These are phyloP conservation scores for Phrynocephalus guinanensis DNA, from an alignment of 2,797 vertebrate species.

Conservation along the genomic window DNA sequence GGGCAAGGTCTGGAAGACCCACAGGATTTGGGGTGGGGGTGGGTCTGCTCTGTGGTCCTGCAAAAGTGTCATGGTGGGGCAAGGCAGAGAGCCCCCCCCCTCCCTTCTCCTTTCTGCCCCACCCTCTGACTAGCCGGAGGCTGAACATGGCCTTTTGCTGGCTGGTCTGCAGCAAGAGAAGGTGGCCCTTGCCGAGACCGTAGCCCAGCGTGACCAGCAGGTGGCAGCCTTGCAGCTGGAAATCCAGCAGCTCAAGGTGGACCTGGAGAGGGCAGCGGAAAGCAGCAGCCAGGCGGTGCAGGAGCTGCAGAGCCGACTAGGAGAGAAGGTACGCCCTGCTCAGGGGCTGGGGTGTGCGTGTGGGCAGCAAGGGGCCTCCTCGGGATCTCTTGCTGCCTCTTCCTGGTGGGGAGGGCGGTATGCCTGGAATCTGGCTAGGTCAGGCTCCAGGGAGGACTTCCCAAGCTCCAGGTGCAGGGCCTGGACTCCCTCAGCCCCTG, in stretches of 20 bases:
- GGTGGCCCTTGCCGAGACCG: conserved; percentile 71
- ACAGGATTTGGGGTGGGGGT: background rate
- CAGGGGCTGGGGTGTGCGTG: background rate
- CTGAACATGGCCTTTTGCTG: conserved; percentile 77
- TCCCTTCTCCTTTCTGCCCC: too few species aligned
- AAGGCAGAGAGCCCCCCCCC: too few species aligned
- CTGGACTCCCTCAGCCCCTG: too few species aligned
- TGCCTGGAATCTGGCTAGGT: too few species aligned
- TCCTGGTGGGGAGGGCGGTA: too few species aligned
- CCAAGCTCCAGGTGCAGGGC: too few species aligned
- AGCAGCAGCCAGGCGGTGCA: conserved; percentile 73
- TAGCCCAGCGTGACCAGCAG: conserved; percentile 77
- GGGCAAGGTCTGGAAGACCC: too few species aligned
- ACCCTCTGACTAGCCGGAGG: conserved; percentile 74
- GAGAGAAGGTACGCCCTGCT: conserved; percentile 80
- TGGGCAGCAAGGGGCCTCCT: too few species aligned
- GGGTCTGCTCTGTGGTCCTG: too few species aligned
- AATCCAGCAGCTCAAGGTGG: conserved; percentile 79
- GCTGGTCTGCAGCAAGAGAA: conserved; percentile 81
- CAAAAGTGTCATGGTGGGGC: background rate
- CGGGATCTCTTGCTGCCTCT: background rate
- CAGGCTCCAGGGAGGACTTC: too few species aligned
- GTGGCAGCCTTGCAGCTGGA: conserved; percentile 73
- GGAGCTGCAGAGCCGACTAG: conserved; percentile 80
- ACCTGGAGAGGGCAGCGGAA: conserved; percentile 76